Evolutionary conservation across 2,888 invertebrate species (phyloP), one percentile per base, ranked within the genome.

Genomic region (Cephus rjabovi): DNA sequence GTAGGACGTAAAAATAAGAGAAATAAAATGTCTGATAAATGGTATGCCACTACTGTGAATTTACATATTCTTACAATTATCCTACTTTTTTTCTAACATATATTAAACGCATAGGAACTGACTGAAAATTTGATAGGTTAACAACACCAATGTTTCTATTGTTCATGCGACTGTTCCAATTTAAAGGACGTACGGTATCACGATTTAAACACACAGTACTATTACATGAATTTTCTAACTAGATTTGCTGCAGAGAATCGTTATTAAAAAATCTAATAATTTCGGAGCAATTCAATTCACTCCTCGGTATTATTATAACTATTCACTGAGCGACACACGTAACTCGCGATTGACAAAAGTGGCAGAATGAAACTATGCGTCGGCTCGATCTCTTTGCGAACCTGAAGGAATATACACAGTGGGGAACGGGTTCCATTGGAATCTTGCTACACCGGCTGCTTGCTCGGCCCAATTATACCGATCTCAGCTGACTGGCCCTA

Each of bases 381-480:
- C 56, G 56, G 56, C 56, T 56, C 23, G 56, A 56, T 56, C 56
- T 9, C 56, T 56, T 6, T 56, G 23, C 56, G 23, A 23, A 56
- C 56, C 56, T 15, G 23, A 23, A 23, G 23, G 23, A 23, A 56
- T 56, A 56, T 56, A 23, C 23, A 56, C 56, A 56, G 56, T 23
- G 40, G 75, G 70, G 74, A 73, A 77, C 56, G 74, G 73, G 76
- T 69, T 71, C 76, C 76, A 77, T 73, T 31, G 75, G 80, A 79
- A 75, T 77, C 73, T 75, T 73, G 78, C 73, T 37, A 34, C 74
- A 74, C 74, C 74, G 74, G 74, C 74, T 34, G 74, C 30, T 71
- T 71, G 73, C 56, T 70, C 68, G 75, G 75, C 75, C 76, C 79
- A 79, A 80, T 80, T 79, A 76, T 80, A 75, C 76, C 35, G 74